Evolutionary conservation across 30 jellyfish, hydroid and myxozoan genomes (phyloP), one percentile per base, ranked within the genome.

Genomic region (Cassiopea xamachana): DNA sequence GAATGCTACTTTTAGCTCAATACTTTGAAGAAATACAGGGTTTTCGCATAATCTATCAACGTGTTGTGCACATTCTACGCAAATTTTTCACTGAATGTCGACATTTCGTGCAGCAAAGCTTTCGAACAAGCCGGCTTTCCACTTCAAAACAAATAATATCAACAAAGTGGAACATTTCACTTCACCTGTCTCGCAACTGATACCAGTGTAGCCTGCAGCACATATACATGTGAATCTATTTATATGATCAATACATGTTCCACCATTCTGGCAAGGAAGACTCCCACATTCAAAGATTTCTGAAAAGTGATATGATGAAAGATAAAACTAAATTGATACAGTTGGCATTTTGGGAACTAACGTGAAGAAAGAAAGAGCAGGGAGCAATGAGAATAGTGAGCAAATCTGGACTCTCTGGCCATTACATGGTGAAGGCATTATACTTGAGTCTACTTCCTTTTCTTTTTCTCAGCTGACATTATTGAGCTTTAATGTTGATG

Each of bases 261-360:
- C 91, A 47, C 75, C 84, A 51, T 83, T 68, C 76, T 67, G 82
- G 72, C 91, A 83, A 27, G 91, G 91, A 9, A 72, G 8, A 18
- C 91, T 83, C 46, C 48, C n/a, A 55, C 91, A 83, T 79, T 79
- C 87, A 79, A 48, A 13, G 12, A 51, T n/a, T 14, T 79, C 87
- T 79, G 67, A n/a, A 79, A 73, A 5, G 7, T 13, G 13, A 3
- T 8, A 62, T 27, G 4, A 62, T 62, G 64, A 51, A 4, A 51
- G 64, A 51, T 3, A 27, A 2, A 13, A 58, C 13, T 13, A 58
- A 58, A 58, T 58, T 58, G 7, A 58, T 13, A 5, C 69, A 13
- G 69, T 13, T 58, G 7, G 13, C 7, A 58, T 5, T 58, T 58
- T 13, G 69, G 69, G 12, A 58, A 58, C 69, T 58, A 13, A 58